These are phyloP conservation scores for Chrysocyon brachyurus DNA, from an alignment of 2,797 vertebrate genomes.

Conservation along the genomic window DNA sequence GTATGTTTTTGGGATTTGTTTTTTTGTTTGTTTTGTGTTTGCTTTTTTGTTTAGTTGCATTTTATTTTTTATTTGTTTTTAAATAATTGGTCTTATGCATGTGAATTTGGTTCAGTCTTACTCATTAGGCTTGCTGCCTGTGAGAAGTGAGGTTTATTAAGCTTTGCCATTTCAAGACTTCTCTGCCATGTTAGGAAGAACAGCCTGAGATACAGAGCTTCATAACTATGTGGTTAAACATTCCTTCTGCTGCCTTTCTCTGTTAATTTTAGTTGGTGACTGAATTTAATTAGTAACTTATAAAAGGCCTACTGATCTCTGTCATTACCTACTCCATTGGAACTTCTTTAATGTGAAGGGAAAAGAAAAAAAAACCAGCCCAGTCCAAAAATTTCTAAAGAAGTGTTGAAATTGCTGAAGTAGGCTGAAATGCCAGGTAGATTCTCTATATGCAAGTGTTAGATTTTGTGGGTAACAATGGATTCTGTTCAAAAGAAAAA, in stretches of 20 bases:
- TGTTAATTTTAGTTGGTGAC: constrained; percentile 80
- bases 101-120: constrained; percentile 9
- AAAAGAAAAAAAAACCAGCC: neutral
- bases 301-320: constrained; percentile 70
- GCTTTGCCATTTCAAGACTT: neutral
- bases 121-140: no score
- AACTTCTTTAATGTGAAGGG: constrained; percentile 57
- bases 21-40: neutral
- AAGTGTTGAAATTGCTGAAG: neutral
- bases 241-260: constrained; percentile 71
- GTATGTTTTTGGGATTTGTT: neutral
- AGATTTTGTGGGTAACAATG: constrained; percentile 2
- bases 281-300: constrained; percentile 81
- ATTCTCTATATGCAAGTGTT: neutral
- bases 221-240: constrained; percentile 66
- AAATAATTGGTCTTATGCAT: neutral
- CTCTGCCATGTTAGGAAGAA: neutral
- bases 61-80: neutral
- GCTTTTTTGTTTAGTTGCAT: neutral
- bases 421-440: neutral
- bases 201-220: neutral
- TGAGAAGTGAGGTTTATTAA: neutral
- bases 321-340: constrained; percentile 45
- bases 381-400: constrained; percentile 39
- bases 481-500: constrained; percentile 23